Conservation (phyloP, 2,888 invertebrate species). For the Cyaniris semiargus region DNA sequence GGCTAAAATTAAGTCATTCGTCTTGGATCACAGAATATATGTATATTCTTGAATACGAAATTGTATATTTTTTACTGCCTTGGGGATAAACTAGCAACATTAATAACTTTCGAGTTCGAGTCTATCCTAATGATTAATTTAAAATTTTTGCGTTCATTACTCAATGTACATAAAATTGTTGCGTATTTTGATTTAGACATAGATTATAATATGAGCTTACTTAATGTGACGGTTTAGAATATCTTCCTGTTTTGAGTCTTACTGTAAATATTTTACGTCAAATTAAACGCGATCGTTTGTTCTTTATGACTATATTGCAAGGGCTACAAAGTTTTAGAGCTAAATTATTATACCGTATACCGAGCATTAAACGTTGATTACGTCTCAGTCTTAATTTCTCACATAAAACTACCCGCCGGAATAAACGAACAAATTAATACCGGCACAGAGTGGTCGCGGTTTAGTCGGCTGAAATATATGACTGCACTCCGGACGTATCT, state of each 20-base stretch:
- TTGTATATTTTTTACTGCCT: not conserved
- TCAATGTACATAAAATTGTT: not conserved
- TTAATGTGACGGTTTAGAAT: too few relatives aligned
- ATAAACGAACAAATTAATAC: slow-evolving; percentile 24
- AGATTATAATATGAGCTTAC: not conserved
- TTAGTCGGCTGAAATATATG: slow-evolving; percentile 5
- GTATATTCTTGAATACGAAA: not conserved
- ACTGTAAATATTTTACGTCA: not conserved
- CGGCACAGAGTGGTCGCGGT: slow-evolving; percentile 14
- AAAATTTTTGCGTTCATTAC: not conserved
- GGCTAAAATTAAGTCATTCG: slow-evolving; percentile 2
- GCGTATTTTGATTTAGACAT: not conserved
- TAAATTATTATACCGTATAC: not conserved
- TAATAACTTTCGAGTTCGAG: not conserved
- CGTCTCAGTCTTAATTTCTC: not conserved
- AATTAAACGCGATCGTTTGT: not conserved
- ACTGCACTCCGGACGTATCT: slow-evolving; percentile 26
- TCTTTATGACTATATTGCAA: not conserved
- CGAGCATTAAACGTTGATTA: not conserved
- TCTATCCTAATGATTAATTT: not conserved
- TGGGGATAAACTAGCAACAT: slow-evolving; percentile 6
- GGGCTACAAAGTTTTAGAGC: not conserved
- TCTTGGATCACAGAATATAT: too few relatives aligned
- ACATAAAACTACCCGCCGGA: slow-evolving; percentile 14
- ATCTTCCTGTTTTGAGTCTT: not conserved